Evolutionary conservation across 2,113 vertebrate species (phyloP).

Genomic region (Hipposideros armiger): DNA sequence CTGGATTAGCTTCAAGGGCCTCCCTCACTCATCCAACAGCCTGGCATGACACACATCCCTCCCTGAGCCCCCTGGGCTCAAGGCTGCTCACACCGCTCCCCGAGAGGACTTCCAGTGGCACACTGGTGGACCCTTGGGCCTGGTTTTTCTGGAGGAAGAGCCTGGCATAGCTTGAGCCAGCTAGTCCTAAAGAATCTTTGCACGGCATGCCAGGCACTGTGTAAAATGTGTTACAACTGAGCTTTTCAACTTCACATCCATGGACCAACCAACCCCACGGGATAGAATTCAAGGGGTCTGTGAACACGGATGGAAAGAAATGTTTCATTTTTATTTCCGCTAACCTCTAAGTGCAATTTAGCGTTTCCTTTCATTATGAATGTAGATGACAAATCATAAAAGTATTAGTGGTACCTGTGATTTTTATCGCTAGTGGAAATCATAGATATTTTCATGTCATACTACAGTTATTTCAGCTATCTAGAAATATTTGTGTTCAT

Average conservation of each 20-base stretch:
- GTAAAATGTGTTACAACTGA: background rate
- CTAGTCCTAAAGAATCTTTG: background rate
- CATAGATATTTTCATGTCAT: slow-evolving; percentile 21
- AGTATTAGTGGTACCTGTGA: background rate
- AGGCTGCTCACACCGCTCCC: background rate
- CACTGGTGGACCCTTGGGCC: background rate
- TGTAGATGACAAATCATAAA: background rate
- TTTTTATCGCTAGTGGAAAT: background rate
- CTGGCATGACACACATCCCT: slow-evolving; percentile 28
- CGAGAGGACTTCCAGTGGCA: background rate
- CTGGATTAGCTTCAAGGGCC: slow-evolving; percentile 75
- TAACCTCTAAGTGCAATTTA: background rate
- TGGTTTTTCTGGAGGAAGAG: background rate
- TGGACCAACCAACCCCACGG: too few relatives aligned
- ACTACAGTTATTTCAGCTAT: background rate
- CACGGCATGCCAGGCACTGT: background rate
- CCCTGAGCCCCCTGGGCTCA: background rate
- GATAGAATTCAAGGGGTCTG: background rate
- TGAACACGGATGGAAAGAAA: background rate
- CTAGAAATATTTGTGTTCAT: slow-evolving; percentile 55
- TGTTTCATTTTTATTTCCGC: background rate
- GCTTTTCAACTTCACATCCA: background rate
- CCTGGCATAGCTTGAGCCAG: too few relatives aligned
- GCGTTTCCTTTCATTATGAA: slow-evolving; percentile 29
- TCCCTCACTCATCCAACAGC: background rate